A percentile compares a stretch with the other conserved stretches of the same genome.
Conservation (phyloP, 2,797 vertebrate genomes). For the Acrossocheilus fasciatus region DNA sequence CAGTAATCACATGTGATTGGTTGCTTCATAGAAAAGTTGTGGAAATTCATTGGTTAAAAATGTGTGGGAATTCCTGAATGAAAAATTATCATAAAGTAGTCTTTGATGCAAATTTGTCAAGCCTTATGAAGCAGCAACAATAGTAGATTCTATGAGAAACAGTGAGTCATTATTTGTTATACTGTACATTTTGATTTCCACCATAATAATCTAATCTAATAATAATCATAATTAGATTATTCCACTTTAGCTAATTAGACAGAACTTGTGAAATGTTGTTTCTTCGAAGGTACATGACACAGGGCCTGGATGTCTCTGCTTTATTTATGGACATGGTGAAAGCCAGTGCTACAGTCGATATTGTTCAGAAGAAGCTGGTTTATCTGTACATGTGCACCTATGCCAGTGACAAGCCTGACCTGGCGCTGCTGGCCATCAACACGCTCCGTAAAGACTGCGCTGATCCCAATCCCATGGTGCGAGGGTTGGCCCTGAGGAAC, state of each 20-base stretch:
- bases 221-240: too few relatives aligned
- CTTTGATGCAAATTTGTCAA: not conserved
- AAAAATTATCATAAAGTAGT: not conserved
- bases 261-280: not conserved
- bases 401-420: constrained; percentile 87
- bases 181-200: not conserved
- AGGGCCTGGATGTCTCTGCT: constrained; percentile 88
- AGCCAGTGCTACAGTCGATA: constrained; percentile 90
- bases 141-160: not conserved
- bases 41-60: not conserved
- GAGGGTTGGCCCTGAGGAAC: constrained; percentile 91
- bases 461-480: constrained; percentile 93
- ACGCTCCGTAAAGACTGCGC: constrained; percentile 93
- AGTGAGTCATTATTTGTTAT: not conserved
- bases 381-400: constrained; percentile 93
- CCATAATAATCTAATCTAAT: too few relatives aligned
- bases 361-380: constrained; percentile 95
- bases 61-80: not conserved
- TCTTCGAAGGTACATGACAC: constrained; percentile 87
- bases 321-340: constrained; percentile 97
- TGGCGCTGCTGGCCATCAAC: constrained; percentile 93
- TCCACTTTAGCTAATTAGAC: not conserved
- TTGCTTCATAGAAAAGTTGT: not conserved
- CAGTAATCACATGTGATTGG: not conserved
- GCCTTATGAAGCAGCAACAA: not conserved